Percentiles rank a stretch among this genome's conserved stretches.
Conservation (phyloP, 2,797 vertebrate genomes). For the Gambelia wislizenii region DNA sequence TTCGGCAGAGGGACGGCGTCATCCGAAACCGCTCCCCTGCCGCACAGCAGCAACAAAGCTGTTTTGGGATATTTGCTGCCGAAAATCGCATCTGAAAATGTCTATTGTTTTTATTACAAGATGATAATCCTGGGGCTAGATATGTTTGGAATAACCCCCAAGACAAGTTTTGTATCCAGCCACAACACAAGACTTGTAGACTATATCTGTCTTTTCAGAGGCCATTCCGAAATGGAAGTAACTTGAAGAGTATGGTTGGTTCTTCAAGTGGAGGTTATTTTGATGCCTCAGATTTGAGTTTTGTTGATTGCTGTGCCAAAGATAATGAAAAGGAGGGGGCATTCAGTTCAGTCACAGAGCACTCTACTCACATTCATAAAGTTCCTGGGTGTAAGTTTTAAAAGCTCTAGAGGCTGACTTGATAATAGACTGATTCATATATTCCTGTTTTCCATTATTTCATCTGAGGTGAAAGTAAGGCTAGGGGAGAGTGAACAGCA, state of each 20-base stretch:
- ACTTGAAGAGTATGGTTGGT: not conserved
- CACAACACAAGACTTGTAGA: not conserved
- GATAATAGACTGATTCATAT: too few species aligned
- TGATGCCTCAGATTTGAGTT: too few species aligned
- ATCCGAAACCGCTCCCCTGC: too few species aligned
- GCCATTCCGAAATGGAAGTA: not conserved
- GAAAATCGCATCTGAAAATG: too few species aligned
- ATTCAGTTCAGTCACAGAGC: not conserved
- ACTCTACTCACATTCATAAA: not conserved
- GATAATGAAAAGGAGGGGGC: not conserved
- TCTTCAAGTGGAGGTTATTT: not conserved
- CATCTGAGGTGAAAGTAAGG: not conserved
- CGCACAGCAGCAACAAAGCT: too few species aligned
- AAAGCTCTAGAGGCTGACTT: too few species aligned
- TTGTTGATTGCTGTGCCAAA: not conserved
- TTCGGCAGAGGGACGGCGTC: too few species aligned
- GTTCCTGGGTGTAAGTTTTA: not conserved
- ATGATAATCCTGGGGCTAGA: not conserved
- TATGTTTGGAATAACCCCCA: not conserved
- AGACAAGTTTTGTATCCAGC: not conserved
- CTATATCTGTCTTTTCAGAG: not conserved
- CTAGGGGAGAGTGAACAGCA: not conserved
- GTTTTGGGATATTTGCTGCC: too few species aligned
- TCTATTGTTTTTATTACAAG: not conserved
- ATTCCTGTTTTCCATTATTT: not conserved